Base-by-base conservation (phyloP, 2,113 vertebrate species). In the Paradisaea rubra region DNA sequence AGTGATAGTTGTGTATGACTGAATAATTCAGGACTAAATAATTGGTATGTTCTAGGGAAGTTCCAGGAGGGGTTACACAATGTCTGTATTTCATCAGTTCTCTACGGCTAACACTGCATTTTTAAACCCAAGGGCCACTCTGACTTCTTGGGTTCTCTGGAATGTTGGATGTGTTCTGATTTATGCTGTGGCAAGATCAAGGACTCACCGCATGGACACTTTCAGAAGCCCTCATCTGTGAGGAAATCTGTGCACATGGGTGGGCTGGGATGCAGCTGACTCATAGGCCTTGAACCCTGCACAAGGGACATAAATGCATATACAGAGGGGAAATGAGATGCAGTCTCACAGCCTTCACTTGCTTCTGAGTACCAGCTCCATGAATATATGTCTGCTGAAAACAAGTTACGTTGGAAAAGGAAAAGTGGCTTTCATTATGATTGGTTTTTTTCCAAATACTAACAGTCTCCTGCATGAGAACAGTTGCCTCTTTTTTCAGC, bases 21-120 rank as follows among this genome's bases (percentile, higher is more conserved):
- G 14, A 87, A 92, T 92, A 74, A 79, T 92, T 94, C 72, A 84
- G 25, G 25, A 74, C 15, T 73, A 76, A 95, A 76, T 89, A 79
- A 89, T 78, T 92, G 53, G n/a, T 79, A 39, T 57, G 10, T 52
- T 88, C 52, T n/a, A 7, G 88, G 57, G 16, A 77, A 59, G 15
- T 66, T 88, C n/a, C 54, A 42, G 53, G 41, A 85, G 13, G 25
- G 18, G 35, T 78, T 91, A 83, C 18, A 44, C 20, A 24, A 24
- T 5, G 2, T 76, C 70, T 3, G 1, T 81, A 87, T 33, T 5
- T 3, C 13, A 30, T 69, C 45, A 24, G 13, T 79, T 85, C 22
- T 60, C 37, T 56, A 41, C 0, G 1, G 17, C 28, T 92, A 74
- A 22, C 10, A 21, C 21, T 42, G 16, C 6, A 35, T 56, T 70